Evolutionary conservation across 2,113 vertebrate species (phyloP).

Genomic region (Willisornis vidua): DNA sequence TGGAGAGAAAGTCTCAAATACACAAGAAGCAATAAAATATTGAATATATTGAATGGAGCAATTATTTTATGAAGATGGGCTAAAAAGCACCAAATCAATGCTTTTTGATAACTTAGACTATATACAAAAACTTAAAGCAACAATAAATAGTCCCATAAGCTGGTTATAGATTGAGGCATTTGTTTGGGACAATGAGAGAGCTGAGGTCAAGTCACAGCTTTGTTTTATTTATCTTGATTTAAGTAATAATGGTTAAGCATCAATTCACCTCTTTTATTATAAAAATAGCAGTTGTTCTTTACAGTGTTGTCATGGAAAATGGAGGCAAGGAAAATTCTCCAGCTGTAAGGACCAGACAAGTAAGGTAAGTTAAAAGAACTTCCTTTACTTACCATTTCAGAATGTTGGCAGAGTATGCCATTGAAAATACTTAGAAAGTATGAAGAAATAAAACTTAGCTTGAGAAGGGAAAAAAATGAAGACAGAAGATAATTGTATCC

Average conservation of each 20-base stretch:
- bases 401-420: not conserved
- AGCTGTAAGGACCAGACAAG: not conserved
- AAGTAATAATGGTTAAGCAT: not conserved
- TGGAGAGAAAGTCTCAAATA: not conserved
- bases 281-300: not conserved
- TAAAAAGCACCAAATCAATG: not conserved
- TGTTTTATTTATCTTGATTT: not conserved
- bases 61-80: not conserved
- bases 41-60: not conserved
- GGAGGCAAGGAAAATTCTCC: not conserved
- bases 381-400: not conserved
- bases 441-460: not conserved
- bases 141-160: not conserved
- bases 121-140: not conserved
- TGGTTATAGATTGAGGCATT: not conserved
- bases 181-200: not conserved
- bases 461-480: not conserved
- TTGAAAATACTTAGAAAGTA: not conserved
- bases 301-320: not conserved
- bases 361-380: not conserved
- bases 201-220: accelerated
- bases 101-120: not conserved
- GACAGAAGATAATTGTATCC: not conserved
- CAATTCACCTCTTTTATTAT: not conserved
- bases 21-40: not conserved